Evolutionary conservation across 2,888 invertebrate species (phyloP), one percentile per base, ranked within the genome.

Genomic region (Trichopria drosophilae): DNA sequence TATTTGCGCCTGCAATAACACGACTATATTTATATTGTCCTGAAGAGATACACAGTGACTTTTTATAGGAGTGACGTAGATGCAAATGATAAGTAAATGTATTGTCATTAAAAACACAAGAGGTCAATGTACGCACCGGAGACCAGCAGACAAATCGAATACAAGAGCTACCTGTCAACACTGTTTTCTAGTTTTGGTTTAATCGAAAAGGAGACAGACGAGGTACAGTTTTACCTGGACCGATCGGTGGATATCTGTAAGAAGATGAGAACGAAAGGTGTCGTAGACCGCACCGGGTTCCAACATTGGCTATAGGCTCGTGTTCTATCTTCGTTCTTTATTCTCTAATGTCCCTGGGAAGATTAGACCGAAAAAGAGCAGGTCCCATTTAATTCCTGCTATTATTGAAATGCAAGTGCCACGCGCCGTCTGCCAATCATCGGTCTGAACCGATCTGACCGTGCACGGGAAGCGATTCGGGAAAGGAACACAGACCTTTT

Each of bases 91-190:
- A 53, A 45, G 12, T 28, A 32, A 47, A 23, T 37, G n/a, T n/a
- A n/a, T n/a, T n/a, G n/a, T 40, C 48, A 29, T 20, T 41, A 13
- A 51, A 45, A 51, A 32, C 47, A 53, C 47, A 59, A 37, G 44
- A 47, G 58, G 58, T 59, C 60, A 59, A 63, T 53, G 60, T 60
- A 63, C 61, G 62, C 58, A 57, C 53, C 57, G 46, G 20, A 10
- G 13, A n/a, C 23, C 47, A 34, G 67, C 66, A 68, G 67, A 67
- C 68, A 64, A 67, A 66, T 68, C 67, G 67, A 69, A 69, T 62
- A 59, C 61, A 52, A 39, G 28, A 39, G 41, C 51, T 31, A 50
- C 63, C 62, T 62, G 62, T 26, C 18, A 23, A 10, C 20, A 39
- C n/a, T n/a, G n/a, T 46, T 51, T 46, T 46, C 35, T 29, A n/a